Evolutionary conservation across 2,797 vertebrate genomes (phyloP), one percentile per base, ranked within the genome.

Genomic region (Melanogrammus aeglefinus): DNA sequence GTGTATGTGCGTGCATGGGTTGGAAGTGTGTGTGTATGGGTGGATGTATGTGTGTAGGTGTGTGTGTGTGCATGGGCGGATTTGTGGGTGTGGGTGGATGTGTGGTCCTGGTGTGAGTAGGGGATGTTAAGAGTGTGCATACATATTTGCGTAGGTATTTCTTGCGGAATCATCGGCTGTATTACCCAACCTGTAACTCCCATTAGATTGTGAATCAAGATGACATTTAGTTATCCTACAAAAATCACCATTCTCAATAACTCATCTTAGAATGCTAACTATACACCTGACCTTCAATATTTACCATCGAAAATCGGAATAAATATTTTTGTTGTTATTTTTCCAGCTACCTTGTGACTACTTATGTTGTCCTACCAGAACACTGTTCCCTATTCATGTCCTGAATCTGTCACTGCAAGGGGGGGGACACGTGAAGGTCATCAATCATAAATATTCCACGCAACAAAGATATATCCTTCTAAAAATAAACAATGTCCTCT

Each of bases 401-500:
- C 51, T 57, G 51, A 39, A 81, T 66, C 77, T 79, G 71, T 84
- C 81, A 74, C 75, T 75, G 66, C 79, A 79, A 82, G 9, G 38
- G 80, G 38, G 80, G 86, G 86, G 74, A 83, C 82, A 83, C 88
- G 85, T 93, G 85, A 90, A 92, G 92, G 92, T 94, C 92, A 92
- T 95, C 92, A 92, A 90, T 88, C 81, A 81, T 91, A n/a, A 57
- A 57, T 57, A 57, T 57, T 57, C 51, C 18, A 57, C 75, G 83
- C 80, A 86, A 83, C 78, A 87, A 77, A 82, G 38, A 76, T 87
- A 86, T 31, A 66, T 81, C 73, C 78, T 73, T 78, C 70, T 1
- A 39, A 79, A 81, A 83, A 81, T 79, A 72, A 83, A 81, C 77
- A 78, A 72, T 18, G 13, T 4, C 13, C 13, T 14, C 78, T 78